Conservation (phyloP, 2,797 vertebrate species). For the Stomatorhinus walkeri region DNA sequence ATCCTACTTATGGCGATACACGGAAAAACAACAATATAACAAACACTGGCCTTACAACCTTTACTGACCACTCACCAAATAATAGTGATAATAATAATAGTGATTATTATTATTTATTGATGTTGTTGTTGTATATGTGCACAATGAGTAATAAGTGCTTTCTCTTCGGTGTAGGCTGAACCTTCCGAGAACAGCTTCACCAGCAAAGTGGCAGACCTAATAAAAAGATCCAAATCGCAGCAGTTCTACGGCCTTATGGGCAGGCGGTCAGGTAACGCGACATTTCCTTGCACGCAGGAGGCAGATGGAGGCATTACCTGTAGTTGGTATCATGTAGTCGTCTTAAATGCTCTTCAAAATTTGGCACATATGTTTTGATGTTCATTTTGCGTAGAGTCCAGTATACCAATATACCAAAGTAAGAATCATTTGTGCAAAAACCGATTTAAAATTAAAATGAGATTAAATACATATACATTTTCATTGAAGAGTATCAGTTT, state of each 20-base stretch:
- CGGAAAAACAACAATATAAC: neutral
- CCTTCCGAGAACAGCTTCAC: conserved; percentile 36
- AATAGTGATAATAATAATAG: neutral
- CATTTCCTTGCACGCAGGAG: neutral
- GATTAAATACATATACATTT: neutral
- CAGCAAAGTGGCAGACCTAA: conserved; percentile 43
- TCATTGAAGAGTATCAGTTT: neutral
- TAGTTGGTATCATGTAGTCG: neutral
- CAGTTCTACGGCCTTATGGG: conserved; percentile 82
- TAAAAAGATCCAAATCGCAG: conserved; percentile 65
- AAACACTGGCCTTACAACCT: neutral
- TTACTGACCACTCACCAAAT: neutral
- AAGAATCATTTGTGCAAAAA: neutral
- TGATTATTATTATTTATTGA: neutral
- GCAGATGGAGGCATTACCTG: neutral
- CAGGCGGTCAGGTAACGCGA: conserved; percentile 57
- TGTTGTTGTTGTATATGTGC: neutral
- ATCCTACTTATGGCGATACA: neutral
- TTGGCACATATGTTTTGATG: neutral
- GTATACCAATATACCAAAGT: neutral
- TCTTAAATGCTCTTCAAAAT: neutral
- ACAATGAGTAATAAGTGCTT: neutral
- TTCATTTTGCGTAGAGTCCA: neutral
- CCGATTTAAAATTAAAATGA: neutral
- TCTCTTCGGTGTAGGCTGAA: conserved; percentile 40